A percentile compares a stretch with the other conserved stretches of the same genome.
phyloP scores from a whole-genome alignment of 2,888 invertebrate genomes.

The Carcina quercana region DNA sequence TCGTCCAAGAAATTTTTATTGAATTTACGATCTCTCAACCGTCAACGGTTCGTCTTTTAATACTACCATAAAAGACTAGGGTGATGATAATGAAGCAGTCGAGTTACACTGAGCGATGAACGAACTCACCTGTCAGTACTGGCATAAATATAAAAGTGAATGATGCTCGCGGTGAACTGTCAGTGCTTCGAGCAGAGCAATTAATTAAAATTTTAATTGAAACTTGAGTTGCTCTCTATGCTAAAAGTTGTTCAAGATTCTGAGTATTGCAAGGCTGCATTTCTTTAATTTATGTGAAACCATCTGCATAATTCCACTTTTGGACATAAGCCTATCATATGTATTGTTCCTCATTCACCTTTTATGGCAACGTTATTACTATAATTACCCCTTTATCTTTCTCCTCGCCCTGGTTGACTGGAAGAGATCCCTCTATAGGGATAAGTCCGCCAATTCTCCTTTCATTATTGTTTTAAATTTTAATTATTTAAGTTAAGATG shows the following conservation, averaged over 20 bases:
- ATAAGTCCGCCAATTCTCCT: no score
- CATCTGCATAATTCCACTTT: constrained; percentile 31
- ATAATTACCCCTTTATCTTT: not conserved
- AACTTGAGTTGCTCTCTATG: constrained; percentile 39
- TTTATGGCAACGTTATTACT: not conserved
- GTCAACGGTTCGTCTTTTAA: no score
- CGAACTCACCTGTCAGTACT: constrained; percentile 58
- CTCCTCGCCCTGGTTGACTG: no score
- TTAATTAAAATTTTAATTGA: constrained; percentile 69
- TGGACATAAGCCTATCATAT: constrained; percentile 33
- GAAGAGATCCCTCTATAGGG: no score
- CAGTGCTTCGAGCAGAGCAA: constrained; percentile 54
- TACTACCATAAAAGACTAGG: no score
- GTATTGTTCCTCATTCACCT: constrained; percentile 1
- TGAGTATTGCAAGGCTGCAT: no score
- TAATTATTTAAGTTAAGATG: no score
- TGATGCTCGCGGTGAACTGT: constrained; percentile 57
- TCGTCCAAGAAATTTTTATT: no score
- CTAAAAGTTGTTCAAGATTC: no score
- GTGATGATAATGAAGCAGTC: constrained; percentile 27
- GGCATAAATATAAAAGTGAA: constrained; percentile 68
- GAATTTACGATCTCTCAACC: no score
- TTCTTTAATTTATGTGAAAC: no score
- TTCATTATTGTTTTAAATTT: no score
- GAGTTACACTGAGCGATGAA: constrained; percentile 41